Percentiles rank a stretch among this genome's conserved stretches.
Evolutionary conservation across 2,888 invertebrate genomes (phyloP).

Genomic region (Phoenoteleia sp.): DNA sequence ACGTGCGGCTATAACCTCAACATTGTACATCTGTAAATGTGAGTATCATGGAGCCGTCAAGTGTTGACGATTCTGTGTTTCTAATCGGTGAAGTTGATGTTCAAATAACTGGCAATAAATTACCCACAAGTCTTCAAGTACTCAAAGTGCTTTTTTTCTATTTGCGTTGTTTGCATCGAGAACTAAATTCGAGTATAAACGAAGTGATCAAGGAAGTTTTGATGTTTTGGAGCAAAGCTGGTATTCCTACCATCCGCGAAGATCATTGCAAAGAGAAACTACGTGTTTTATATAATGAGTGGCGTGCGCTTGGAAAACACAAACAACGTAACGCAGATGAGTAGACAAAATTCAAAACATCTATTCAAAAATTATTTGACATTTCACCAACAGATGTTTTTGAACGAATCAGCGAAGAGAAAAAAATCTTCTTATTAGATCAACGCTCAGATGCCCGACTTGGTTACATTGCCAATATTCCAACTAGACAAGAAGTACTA

Average conservation of each 20-base stretch:
- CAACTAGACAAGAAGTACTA: no score
- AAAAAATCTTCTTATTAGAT: constrained; percentile 20
- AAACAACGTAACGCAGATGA: constrained; percentile 47
- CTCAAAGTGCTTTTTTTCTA: constrained; percentile 71
- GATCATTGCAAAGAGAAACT: constrained; percentile 72
- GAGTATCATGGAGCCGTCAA: neutral
- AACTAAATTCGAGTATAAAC: neutral
- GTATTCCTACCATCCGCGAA: constrained; percentile 55
- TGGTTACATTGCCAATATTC: constrained; percentile 32
- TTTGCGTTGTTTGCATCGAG: neutral
- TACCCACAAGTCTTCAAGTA: constrained; percentile 71
- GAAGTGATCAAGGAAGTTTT: constrained; percentile 54
- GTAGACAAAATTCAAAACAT: constrained; percentile 58
- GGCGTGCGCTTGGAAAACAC: constrained; percentile 72
- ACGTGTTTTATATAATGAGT: constrained; percentile 77
- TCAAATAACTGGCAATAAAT: constrained; percentile 58
- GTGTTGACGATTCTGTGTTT: neutral
- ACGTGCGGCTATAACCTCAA: neutral
- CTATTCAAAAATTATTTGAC: constrained; percentile 68
- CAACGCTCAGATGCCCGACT: constrained; percentile 33
- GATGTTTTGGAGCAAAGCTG: constrained; percentile 62
- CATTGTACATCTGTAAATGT: neutral
- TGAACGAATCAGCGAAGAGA: constrained; percentile 45
- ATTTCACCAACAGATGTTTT: constrained; percentile 60
- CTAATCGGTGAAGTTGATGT: constrained; percentile 30